Conservation (phyloP, 2,797 vertebrate genomes). For the Margarornis squamiger region DNA sequence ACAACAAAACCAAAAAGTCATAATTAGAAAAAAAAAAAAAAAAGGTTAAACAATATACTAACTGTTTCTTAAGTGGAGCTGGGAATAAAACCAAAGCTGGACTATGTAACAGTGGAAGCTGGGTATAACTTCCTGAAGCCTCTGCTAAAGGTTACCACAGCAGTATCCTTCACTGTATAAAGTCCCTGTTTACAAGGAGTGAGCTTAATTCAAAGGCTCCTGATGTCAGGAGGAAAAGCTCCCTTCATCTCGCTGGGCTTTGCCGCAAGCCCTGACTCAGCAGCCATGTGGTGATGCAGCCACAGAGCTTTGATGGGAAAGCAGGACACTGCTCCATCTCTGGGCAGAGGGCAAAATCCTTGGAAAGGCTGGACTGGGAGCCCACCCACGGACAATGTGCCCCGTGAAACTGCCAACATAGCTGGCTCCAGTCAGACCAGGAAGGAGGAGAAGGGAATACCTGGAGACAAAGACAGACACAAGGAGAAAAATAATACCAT, state of each 20-base stretch:
- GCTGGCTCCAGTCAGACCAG: fast-evolving
- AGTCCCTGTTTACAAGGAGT: fast-evolving
- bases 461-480: neutral
- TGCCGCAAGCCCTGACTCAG: neutral
- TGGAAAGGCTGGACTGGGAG: neutral
- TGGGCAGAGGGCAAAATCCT: neutral
- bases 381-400: fast-evolving
- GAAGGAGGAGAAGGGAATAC: fast-evolving
- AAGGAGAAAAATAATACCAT: neutral
- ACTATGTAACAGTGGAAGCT: neutral
- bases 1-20: neutral
- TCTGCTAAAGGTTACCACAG: neutral
- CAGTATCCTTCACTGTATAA: fast-evolving
- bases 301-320: neutral
- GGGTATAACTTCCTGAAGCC: neutral
- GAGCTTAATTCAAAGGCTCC: neutral
- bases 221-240: neutral
- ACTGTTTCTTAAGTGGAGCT: neutral
- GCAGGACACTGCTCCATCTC: neutral
- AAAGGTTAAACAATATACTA: neutral
- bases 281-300: neutral
- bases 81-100: neutral
- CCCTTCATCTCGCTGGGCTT: neutral
- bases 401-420: fast-evolving
- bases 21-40: neutral